Percentiles rank a stretch among this genome's conserved stretches.
These are phyloP conservation scores for Anoncus sp. DNA, from an alignment of 2,888 invertebrate species.

Conservation along the genomic window DNA sequence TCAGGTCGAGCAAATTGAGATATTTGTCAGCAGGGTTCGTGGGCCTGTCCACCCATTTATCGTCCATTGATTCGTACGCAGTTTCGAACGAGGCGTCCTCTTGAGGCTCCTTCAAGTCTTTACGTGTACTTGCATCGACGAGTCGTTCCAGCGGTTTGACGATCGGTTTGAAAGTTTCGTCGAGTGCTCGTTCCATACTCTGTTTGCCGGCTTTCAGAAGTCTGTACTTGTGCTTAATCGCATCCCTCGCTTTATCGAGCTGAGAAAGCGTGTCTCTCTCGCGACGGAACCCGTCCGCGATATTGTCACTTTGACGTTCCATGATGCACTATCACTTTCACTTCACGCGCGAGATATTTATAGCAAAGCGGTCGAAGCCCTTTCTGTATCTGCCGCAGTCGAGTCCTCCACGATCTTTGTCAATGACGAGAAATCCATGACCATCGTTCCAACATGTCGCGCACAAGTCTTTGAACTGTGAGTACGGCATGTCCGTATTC, in stretches of 20 bases:
- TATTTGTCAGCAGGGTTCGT: constrained; percentile 25
- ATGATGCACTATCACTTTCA: constrained; percentile 3
- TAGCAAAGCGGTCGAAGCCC: constrained; percentile 32
- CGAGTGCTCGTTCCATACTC: constrained; percentile 21
- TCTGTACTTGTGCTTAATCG: constrained; percentile 33
- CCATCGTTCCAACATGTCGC: constrained; percentile 40
- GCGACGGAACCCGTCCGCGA: constrained; percentile 15
- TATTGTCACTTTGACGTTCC: constrained; percentile 4
- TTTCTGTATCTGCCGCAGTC: constrained; percentile 19
- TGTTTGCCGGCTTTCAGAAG: constrained; percentile 27
- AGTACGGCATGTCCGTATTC: constrained; percentile 62
- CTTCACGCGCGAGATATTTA: constrained; percentile 22
- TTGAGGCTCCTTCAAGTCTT: background rate
- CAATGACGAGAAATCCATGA: constrained; percentile 44
- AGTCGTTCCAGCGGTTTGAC: constrained; percentile 25
- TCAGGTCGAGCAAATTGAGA: constrained; percentile 25
- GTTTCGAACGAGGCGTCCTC: constrained; percentile 24
- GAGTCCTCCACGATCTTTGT: constrained; percentile 22
- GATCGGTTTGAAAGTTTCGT: constrained; percentile 28
- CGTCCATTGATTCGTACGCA: no score
- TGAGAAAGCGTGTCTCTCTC: constrained; percentile 26
- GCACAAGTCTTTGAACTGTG: constrained; percentile 38
- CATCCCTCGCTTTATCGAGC: constrained; percentile 22
- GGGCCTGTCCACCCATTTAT: no score
- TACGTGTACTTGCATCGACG: background rate